Conservation (phyloP, 1,140 invertebrate species). For the Manduca sexta region DNA sequence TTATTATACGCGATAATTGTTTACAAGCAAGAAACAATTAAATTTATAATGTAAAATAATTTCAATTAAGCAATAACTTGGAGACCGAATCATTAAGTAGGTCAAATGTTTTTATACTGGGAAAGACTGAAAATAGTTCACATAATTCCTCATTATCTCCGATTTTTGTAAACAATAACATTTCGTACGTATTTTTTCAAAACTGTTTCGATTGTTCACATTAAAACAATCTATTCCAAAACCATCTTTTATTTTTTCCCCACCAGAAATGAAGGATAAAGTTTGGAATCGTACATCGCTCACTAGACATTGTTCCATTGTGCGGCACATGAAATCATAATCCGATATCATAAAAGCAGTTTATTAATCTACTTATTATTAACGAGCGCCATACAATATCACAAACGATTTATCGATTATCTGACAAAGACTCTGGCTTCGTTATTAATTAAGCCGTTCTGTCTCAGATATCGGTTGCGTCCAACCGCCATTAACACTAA, state of each 20-base stretch:
- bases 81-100: neutral
- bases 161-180: constrained; percentile 37
- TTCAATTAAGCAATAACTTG: neutral
- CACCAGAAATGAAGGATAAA: neutral
- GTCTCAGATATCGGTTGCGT: constrained; percentile 42
- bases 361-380: constrained; percentile 22
- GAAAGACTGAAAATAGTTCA: constrained; percentile 44
- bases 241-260: constrained; percentile 5
- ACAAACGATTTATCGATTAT: constrained; percentile 34
- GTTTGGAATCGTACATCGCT: neutral
- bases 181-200: constrained; percentile 54
- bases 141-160: constrained; percentile 32
- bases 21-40: no score
- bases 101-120: constrained; percentile 51
- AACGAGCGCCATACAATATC: constrained; percentile 18
- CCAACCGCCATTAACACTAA: constrained; percentile 43
- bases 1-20: no score
- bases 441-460: constrained; percentile 50
- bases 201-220: constrained; percentile 52
- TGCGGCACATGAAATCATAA: neutral
- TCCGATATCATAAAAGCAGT: constrained; percentile 9
- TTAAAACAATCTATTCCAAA: constrained; percentile 42
- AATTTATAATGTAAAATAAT: no score
- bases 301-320: neutral
- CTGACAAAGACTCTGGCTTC: constrained; percentile 34